Base-by-base conservation (phyloP, 2,113 vertebrate species). In the Nothobranchius furzeri region DNA sequence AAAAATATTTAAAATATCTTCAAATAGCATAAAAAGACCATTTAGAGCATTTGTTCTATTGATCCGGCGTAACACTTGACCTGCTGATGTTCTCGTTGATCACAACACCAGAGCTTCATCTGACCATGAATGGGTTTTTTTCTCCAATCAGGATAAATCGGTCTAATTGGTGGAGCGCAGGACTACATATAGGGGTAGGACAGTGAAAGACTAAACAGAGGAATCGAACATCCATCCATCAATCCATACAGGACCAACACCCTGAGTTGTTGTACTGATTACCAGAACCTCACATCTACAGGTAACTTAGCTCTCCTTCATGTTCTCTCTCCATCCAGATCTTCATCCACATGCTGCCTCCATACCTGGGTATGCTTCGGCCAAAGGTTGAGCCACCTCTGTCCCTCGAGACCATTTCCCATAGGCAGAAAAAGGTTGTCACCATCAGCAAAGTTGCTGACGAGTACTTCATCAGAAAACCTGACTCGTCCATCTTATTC, bases 401-500 rank as follows among this genome's bases (percentile, higher is more conserved):
- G 7, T 89, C 84, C 36, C 82, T 90, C 0, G 86, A 91, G 30
- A 75, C 55, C 3, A 15, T 81, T 13, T 84, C 87, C 20, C 92
- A 83, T 2, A 87, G 80, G 1, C 91, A 81, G 82, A 87, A 89
- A 55, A 86, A 79, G 64, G 64, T 60, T 1, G 56, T 88, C 12
- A 25, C 78, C 57, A 81, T 89, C n/a, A 90, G 77, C 70, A 88
- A 93, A 56, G 88, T 83, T 0, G 87, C 90, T 0, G 95, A 97
- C 12, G 95, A 97, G 68, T 97, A 97, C 89, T 97, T 97, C 84
- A 96, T 96, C 64, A 92, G 95, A 60, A 95, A 95, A 70, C 96
- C 96, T 0, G 91, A 91, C 65, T 88, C 60, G 24, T 92, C 93
- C 69, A 87, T 95, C 82, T 81, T 96, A 70, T 95, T 95, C 81